phyloP scores from a whole-genome alignment of 2,113 vertebrate genomes.

The Stegastes partitus region DNA sequence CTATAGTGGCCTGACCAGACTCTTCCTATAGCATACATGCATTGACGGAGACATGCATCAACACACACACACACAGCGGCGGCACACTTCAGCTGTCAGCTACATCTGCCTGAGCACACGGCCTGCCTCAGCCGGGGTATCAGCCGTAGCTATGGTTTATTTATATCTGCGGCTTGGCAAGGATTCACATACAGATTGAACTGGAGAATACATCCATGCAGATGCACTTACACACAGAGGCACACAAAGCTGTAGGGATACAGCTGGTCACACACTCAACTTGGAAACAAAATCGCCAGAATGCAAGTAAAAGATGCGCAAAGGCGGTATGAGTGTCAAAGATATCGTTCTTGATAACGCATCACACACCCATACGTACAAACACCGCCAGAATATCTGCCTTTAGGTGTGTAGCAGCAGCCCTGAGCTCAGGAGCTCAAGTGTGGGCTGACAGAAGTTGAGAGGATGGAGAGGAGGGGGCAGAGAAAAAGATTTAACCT shows the following conservation, averaged over 20 bases:
- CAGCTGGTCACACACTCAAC: not conserved
- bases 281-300: not conserved
- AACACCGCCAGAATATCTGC: not conserved
- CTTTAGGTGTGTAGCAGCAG: not conserved
- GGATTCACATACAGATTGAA: conserved; percentile 32
- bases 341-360: not conserved
- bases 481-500: not conserved
- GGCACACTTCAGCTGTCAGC: conserved; percentile 39
- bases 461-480: not conserved
- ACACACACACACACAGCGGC: not conserved
- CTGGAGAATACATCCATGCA: not conserved
- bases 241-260: not conserved
- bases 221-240: conserved; percentile 1
- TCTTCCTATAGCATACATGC: not conserved
- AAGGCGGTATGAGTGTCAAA: conserved; percentile 10
- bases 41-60: conserved; percentile 2
- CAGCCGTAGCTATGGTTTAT: conserved; percentile 53
- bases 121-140: conserved; percentile 17
- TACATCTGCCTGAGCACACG: conserved; percentile 44
- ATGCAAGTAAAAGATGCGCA: not conserved
- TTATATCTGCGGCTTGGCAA: conserved; percentile 55
- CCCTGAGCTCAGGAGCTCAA: not conserved
- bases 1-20: not conserved
- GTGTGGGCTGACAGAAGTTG: not conserved
- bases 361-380: not conserved